Evolutionary conservation across 2,113 vertebrate genomes (phyloP).

Genomic region (Microtus ochrogaster): DNA sequence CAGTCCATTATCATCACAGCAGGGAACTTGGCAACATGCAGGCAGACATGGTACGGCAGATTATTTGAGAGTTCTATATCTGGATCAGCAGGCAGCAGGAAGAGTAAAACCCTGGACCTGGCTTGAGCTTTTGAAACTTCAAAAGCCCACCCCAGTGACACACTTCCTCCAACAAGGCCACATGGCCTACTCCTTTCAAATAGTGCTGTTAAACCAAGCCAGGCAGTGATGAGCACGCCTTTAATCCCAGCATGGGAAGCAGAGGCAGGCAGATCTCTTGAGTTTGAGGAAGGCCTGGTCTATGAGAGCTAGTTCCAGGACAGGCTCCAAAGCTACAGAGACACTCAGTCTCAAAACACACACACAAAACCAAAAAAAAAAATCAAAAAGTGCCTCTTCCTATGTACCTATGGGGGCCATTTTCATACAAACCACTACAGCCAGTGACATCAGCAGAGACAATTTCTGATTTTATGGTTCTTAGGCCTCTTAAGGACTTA

Average conservation of each 20-base stretch:
- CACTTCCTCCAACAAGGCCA: background rate
- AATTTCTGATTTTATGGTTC: slow-evolving; percentile 91
- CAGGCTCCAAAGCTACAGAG: too few relatives aligned
- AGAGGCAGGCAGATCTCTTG: too few relatives aligned
- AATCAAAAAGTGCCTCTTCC: background rate
- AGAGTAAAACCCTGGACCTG: background rate
- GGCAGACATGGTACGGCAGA: background rate
- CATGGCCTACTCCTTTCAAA: background rate
- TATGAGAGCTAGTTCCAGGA: too few relatives aligned
- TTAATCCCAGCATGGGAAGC: too few relatives aligned
- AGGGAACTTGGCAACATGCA: background rate
- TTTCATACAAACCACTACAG: background rate
- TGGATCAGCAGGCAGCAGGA: background rate
- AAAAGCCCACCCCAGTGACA: background rate
- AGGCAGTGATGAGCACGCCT: too few relatives aligned
- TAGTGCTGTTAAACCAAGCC: background rate
- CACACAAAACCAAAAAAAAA: too few relatives aligned
- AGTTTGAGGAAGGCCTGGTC: too few relatives aligned
- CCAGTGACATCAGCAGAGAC: slow-evolving; percentile 85
- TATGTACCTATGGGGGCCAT: background rate
- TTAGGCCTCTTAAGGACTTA: slow-evolving; percentile 90
- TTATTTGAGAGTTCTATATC: background rate
- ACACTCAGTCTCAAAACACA: too few relatives aligned
- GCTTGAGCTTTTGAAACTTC: background rate
- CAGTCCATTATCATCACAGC: background rate